phyloP scores from a whole-genome alignment of 2,113 vertebrate species.

The Phrynocephalus versicolor region DNA sequence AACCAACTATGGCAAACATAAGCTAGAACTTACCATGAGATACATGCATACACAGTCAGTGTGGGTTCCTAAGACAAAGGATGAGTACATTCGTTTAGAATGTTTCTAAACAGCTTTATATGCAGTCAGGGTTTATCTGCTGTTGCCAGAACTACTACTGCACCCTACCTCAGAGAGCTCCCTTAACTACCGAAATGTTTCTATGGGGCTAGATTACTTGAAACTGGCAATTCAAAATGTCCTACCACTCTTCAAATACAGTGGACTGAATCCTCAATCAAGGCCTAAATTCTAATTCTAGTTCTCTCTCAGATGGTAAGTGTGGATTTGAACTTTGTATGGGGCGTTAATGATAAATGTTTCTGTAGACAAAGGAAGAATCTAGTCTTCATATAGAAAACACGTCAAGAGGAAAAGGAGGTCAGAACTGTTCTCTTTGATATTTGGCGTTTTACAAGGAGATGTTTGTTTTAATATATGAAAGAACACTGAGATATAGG shows the following conservation, averaged over 20 bases:
- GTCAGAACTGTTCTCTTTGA: not conserved
- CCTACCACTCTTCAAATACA: accelerated
- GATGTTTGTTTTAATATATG: not conserved
- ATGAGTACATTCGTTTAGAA: slow-evolving; percentile 40
- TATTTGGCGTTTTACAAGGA: no score
- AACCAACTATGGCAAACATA: not conserved
- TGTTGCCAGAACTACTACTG: slow-evolving; percentile 19
- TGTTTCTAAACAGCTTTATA: slow-evolving; percentile 43
- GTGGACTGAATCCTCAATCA: not conserved
- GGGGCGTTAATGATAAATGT: not conserved
- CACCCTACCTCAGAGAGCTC: slow-evolving; percentile 27
- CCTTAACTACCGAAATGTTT: not conserved
- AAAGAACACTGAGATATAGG: not conserved
- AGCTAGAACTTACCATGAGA: not conserved
- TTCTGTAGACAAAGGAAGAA: not conserved
- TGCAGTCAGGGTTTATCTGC: not conserved
- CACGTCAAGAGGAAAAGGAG: no score
- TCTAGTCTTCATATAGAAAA: not conserved
- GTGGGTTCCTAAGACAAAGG: not conserved
- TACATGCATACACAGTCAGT: not conserved
- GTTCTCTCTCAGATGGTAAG: not conserved
- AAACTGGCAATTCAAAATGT: not conserved
- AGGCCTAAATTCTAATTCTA: not conserved
- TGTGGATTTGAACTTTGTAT: not conserved
- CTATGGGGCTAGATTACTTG: not conserved